Conservation (phyloP, 2,888 invertebrate genomes). For the Pyralis farinalis region DNA sequence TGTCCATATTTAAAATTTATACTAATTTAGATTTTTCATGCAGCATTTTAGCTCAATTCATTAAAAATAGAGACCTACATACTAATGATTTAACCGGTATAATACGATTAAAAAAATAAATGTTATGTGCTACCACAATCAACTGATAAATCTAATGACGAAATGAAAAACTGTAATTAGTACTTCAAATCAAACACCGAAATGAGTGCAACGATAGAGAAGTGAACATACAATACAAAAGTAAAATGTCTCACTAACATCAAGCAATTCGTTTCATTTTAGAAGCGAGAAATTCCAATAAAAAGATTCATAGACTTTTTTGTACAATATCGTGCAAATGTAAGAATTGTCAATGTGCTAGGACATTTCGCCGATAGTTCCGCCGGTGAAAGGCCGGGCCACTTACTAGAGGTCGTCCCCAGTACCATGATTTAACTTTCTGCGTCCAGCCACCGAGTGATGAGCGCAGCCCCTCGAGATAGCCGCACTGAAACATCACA, state of each 20-base stretch:
- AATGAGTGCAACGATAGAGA: conserved; percentile 71
- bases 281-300: conserved; percentile 71
- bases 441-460: conserved; percentile 97
- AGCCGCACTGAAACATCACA: conserved; percentile 91
- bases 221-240: conserved; percentile 57
- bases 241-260: conserved; percentile 59
- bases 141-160: conserved; percentile 42
- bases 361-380: conserved; percentile 67
- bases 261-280: conserved; percentile 68
- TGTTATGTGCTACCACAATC: conserved; percentile 47
- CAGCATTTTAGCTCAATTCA: conserved; percentile 62
- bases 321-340: conserved; percentile 66
- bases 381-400: conserved; percentile 70
- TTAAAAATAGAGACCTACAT: conserved; percentile 51
- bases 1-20: conserved; percentile 26
- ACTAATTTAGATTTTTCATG: conserved; percentile 50
- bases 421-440: conserved; percentile 98
- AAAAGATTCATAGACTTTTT: conserved; percentile 37
- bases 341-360: conserved; percentile 75
- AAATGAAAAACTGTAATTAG: conserved; percentile 33
- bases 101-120: conserved; percentile 3
- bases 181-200: conserved; percentile 59
- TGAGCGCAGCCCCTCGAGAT: conserved; percentile 96
- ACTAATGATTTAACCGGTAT: conserved; percentile 42
- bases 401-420: conserved; percentile 98